Evolutionary conservation across 1,140 invertebrate genomes (phyloP), one percentile per base, ranked within the genome.

Genomic region (Argopecten irradians): DNA sequence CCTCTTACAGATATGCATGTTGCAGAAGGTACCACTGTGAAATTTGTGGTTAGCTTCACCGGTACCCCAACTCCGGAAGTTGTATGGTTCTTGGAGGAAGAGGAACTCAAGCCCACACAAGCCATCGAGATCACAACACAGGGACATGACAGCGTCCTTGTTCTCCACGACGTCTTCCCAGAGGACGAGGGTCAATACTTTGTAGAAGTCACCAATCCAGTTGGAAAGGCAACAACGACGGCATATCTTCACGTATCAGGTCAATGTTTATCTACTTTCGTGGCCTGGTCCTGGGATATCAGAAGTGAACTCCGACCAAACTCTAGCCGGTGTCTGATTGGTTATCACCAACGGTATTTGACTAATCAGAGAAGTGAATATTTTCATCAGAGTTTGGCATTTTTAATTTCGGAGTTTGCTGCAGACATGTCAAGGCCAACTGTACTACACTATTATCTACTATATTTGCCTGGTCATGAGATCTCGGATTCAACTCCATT

Each of bases 61-160:
- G 98, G 98, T 85, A 98, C 98, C 95, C 99, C 99, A 89, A 96
- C 97, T 88, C 98, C 99, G 0, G 97, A 97, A 2, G 96, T 97
- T 83, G 96, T 96, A 94, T 97, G 99, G 99, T 98, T 97, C 96
- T 99, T 99, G 95, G 99, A 99, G 95, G 98, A 98, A 34, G 87
- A 93, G 39, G 89, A 90, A 41, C 86, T 95, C 11, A 88, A 90
- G 55, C 85, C 91, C 34, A 89, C 90, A 34, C 85, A 92, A 71
- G 92, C 93, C 32, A 92, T 92, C 84, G 82, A 90, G 28, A 91
- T 92, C 34, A 90, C 94, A 8, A 91, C 85, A 14, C 89, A 92
- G 41, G 93, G 94, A 36, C 90, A 94, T 32, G 89, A 91, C 13
- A 89, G 91, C 34, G 92, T 92, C 88, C 91, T 95, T 34, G 84